Base-by-base conservation (phyloP, 2,113 vertebrate genomes). In the Calypte anna region DNA sequence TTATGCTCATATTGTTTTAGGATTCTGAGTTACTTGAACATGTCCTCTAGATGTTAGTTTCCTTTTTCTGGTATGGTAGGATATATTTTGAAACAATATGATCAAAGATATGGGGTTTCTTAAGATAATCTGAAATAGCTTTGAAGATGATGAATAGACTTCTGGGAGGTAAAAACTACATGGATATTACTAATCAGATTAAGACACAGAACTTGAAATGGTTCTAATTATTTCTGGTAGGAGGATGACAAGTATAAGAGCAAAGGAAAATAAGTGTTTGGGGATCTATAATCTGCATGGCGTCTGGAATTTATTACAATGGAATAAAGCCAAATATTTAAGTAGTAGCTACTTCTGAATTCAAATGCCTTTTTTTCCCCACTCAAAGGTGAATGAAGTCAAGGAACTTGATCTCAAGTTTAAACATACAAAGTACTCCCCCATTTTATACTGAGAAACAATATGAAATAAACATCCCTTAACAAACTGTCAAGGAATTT, bases 11-110 rank as follows among this genome's bases (percentile, higher is more conserved):
- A 66, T 79, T 82, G 38, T 27, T 91, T 66, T 43, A 69, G 59
- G n/a, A 89, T 85, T 92, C 74, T 76, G 83, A 96, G 89, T 74
- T 85, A 94, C 67, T 53, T 79, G 22, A 79, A 92, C 43, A 27
- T 64, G 23, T 62, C 31, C n/a, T 82, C 24, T 73, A 80, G 91
- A 92, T 82, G 25, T 54, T 87, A 20, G 67, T 87, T 82, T 69
- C 36, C 51, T 80, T 79, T 66, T 64, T 25, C 17, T 70, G 46
- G 18, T 43, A 36, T 66, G 20, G 62, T 25, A 76, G 46, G 70
- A 61, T 82, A 38, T 30, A 80, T 82, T 92, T 92, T 94, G 58
- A 91, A 92, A 90, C 33, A 75, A 80, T 76, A 80, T 17, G 14
- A 92, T 94, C 67, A 94, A 88, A 90, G 75, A 55, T 51, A 51